These are phyloP conservation scores for Prionace glauca DNA, from an alignment of 2,797 vertebrate genomes.

Conservation along the genomic window DNA sequence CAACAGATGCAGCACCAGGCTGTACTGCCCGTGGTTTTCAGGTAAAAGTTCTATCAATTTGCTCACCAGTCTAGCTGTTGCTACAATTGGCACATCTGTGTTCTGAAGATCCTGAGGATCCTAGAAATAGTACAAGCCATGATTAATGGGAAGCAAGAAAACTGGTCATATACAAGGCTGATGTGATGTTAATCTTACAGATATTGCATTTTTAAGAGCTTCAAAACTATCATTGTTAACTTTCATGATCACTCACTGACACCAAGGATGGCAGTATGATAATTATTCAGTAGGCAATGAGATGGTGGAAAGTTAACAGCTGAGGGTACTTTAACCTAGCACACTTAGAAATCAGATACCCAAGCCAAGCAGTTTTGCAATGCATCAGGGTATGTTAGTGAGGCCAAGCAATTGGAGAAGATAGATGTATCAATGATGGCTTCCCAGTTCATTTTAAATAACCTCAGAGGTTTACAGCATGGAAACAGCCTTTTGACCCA, in stretches of 20 bases:
- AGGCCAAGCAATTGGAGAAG: neutral
- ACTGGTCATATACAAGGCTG: neutral
- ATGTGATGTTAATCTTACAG: neutral
- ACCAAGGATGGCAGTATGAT: neutral
- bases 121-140: constrained; percentile 52
- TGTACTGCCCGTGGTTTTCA: constrained; percentile 87
- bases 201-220: neutral
- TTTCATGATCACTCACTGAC: neutral
- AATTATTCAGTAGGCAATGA: neutral
- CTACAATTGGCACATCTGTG: constrained; percentile 67
- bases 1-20: constrained; percentile 79
- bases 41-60: constrained; percentile 84
- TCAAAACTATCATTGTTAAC: neutral
- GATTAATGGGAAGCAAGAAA: neutral
- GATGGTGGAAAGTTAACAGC: neutral
- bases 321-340: neutral
- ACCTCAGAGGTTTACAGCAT: too few relatives aligned
- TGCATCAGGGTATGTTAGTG: neutral
- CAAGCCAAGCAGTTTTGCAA: neutral
- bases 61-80: constrained; percentile 73
- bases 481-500: too few relatives aligned
- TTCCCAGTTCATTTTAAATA: neutral
- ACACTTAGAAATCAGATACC: neutral
- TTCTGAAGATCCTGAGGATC: constrained; percentile 82
- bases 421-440: neutral